A percentile compares a stretch with the other conserved stretches of the same genome.
Evolutionary conservation across 2,888 invertebrate genomes (phyloP).

Genomic region (Nemoura dubitans): DNA sequence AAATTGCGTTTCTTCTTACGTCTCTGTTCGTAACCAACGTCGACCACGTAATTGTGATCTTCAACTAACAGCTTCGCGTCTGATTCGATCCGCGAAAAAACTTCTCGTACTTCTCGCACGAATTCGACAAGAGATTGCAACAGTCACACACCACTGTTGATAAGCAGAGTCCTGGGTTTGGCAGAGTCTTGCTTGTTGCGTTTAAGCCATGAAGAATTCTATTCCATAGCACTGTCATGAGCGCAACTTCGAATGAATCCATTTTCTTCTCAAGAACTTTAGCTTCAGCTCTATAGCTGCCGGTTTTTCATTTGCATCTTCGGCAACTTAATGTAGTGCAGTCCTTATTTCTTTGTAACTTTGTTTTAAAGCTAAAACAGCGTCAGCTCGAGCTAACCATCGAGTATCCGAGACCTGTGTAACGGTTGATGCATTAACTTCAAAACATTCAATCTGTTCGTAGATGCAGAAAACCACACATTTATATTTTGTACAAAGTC

Average conservation of each 20-base stretch:
- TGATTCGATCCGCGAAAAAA: no score
- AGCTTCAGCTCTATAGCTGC: conserved; percentile 50
- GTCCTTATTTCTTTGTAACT: conserved; percentile 33
- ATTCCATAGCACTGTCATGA: conserved; percentile 50
- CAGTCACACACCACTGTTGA: conserved; percentile 24
- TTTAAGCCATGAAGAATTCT: conserved; percentile 52
- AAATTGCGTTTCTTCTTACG: no score
- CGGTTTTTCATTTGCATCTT: conserved; percentile 47
- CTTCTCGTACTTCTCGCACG: conserved; percentile 9
- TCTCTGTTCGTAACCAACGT: no score
- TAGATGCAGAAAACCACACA: conserved; percentile 32
- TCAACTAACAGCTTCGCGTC: no score
- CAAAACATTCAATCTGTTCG: not conserved
- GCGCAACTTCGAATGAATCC: conserved; percentile 52
- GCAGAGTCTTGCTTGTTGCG: conserved; percentile 51
- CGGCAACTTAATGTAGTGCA: conserved; percentile 44
- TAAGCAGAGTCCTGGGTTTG: conserved; percentile 30
- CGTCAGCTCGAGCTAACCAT: conserved; percentile 51
- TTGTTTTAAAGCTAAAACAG: conserved; percentile 34
- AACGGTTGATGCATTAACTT: conserved; percentile 17
- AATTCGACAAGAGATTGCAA: conserved; percentile 9
- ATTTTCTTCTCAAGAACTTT: conserved; percentile 52
- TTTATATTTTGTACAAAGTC: conserved; percentile 33
- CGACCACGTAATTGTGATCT: no score
- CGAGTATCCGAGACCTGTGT: conserved; percentile 48